These are phyloP conservation scores for Lytechinus variegatus DNA, from an alignment of 35 echinoderm and acorn worm genomes.

Conservation along the genomic window DNA sequence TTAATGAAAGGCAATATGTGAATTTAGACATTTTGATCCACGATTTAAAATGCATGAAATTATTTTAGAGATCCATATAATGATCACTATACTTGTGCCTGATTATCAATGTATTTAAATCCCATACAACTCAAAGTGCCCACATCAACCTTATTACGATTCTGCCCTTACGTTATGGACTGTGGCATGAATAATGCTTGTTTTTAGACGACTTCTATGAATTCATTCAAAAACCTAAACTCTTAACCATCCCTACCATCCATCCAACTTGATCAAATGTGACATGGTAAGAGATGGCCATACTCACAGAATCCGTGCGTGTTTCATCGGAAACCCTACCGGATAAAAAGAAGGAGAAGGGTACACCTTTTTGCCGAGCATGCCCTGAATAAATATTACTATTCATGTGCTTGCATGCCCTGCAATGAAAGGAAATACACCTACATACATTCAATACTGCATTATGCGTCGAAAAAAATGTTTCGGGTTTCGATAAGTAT, in stretches of 20 bases:
- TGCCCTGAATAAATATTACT: neutral
- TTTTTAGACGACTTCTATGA: constrained; percentile 6
- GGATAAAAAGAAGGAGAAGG: neutral
- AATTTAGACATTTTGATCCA: too few species aligned
- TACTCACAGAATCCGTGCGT: constrained; percentile 34
- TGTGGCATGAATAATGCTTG: neutral
- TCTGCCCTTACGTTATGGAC: neutral
- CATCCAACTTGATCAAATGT: neutral
- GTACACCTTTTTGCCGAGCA: neutral
- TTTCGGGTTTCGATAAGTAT: neutral
- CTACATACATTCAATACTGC: neutral
- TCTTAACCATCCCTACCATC: neutral
- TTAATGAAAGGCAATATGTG: too few species aligned
- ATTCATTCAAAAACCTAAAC: constrained; percentile 36
- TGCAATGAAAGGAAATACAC: neutral
- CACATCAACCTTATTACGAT: neutral
- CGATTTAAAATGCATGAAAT: too few species aligned
- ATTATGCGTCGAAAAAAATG: neutral
- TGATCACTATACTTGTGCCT: neutral
- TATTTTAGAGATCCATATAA: too few species aligned
- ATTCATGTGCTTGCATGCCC: constrained; percentile 2
- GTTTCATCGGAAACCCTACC: neutral
- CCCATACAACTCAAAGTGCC: neutral
- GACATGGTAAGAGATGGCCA: constrained; percentile 33
- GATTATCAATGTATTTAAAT: neutral